Conservation (phyloP, 1,140 invertebrate species). For the Drosophila asahinai region DNA sequence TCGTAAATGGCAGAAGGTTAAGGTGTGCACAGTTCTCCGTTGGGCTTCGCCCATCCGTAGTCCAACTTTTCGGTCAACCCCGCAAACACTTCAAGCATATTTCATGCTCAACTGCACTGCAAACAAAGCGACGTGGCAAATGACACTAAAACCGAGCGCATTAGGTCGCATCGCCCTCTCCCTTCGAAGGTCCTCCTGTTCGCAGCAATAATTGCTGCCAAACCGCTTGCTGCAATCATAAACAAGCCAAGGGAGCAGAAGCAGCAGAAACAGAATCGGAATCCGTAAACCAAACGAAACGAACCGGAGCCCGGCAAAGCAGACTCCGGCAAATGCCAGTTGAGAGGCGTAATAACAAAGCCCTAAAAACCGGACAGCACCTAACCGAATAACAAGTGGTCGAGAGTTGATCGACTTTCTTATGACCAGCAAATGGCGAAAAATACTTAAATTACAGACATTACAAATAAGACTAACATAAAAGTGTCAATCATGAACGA, state of each 20-base stretch:
- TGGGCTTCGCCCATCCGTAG: slow-evolving; percentile 26
- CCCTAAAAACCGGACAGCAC: slow-evolving; percentile 47
- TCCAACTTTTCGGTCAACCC: slow-evolving; percentile 36
- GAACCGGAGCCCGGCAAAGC: slow-evolving; percentile 9
- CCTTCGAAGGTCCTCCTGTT: slow-evolving; percentile 1
- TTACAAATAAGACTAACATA: too few species aligned
- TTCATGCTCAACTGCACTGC: slow-evolving; percentile 72
- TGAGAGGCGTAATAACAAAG: slow-evolving; percentile 50
- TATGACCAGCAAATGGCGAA: slow-evolving; percentile 3
- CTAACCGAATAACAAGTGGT: slow-evolving; percentile 35
- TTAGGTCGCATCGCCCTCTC: slow-evolving; percentile 33
- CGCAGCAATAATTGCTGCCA: slow-evolving; percentile 67
- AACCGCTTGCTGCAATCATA: slow-evolving; percentile 75
- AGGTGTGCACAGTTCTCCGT: slow-evolving; percentile 50
- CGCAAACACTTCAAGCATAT: slow-evolving; percentile 68
- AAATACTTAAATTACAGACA: not conserved
- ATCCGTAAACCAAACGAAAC: slow-evolving; percentile 53
- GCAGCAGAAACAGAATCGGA: slow-evolving; percentile 25
- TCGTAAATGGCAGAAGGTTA: slow-evolving; percentile 37
- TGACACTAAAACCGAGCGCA: slow-evolving; percentile 69
- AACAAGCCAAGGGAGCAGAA: slow-evolving; percentile 41
- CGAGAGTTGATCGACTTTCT: slow-evolving; percentile 7
- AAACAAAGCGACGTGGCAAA: slow-evolving; percentile 68
- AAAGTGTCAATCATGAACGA: too few species aligned
- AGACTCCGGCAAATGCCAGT: slow-evolving; percentile 48